A percentile compares a stretch with the other conserved stretches of the same genome.
Evolutionary conservation across 2,888 invertebrate species (phyloP).

Genomic region (Apantesis nais): DNA sequence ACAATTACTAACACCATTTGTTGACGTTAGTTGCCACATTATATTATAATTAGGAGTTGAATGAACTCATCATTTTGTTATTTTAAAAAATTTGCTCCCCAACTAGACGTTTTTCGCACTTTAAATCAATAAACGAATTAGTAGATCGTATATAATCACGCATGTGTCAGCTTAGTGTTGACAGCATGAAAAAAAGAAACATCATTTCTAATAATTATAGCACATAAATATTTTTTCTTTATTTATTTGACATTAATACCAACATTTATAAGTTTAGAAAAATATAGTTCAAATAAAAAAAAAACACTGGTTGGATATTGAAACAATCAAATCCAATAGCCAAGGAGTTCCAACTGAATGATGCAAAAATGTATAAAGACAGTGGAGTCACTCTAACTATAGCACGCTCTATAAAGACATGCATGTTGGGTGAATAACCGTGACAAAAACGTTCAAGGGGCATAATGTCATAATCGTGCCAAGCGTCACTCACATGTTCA

Average conservation of each 20-base stretch:
- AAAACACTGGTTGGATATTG: neutral
- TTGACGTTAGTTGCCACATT: constrained; percentile 53
- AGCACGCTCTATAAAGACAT: constrained; percentile 15
- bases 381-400: neutral
- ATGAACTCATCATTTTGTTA: constrained; percentile 54
- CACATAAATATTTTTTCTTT: neutral
- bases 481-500: constrained; percentile 45
- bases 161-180: neutral
- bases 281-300: neutral
- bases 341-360: neutral
- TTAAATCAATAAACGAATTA: neutral
- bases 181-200: neutral
- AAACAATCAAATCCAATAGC: neutral
- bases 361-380: neutral
- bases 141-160: neutral
- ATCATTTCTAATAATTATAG: neutral
- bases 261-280: neutral
- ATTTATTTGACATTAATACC: neutral
- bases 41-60: constrained; percentile 69
- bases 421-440: constrained; percentile 48
- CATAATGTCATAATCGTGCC: constrained; percentile 53
- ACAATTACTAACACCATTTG: constrained; percentile 62
- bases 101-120: neutral
- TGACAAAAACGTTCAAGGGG: constrained; percentile 53
- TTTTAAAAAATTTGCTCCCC: constrained; percentile 18